These are phyloP conservation scores for Hippoglossus stenolepis DNA, from an alignment of 2,113 vertebrate species.

Conservation along the genomic window DNA sequence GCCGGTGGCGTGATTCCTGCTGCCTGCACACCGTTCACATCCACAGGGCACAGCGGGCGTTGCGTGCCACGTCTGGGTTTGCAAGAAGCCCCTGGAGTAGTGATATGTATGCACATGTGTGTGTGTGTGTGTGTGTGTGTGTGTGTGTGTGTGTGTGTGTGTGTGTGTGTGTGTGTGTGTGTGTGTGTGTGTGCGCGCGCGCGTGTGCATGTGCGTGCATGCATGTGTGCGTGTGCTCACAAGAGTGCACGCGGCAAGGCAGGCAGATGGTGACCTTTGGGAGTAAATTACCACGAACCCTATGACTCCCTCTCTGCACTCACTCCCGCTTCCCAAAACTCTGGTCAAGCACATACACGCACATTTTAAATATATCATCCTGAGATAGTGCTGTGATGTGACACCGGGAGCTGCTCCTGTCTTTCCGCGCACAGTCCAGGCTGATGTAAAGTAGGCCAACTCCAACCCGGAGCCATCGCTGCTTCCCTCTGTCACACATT, in stretches of 20 bases:
- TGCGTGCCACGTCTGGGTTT: conserved; percentile 29
- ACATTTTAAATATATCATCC: not conserved
- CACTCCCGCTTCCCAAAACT: not conserved
- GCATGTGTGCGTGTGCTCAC: conserved; percentile 12
- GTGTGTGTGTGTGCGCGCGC: not conserved
- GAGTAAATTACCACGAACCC: conserved; percentile 79
- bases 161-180: not conserved
- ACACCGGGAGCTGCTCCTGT: not conserved
- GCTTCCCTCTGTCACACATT: conserved; percentile 59
- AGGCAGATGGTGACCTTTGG: conserved; percentile 84
- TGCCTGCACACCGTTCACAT: conserved; percentile 26
- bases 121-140: not conserved
- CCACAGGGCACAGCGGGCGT: conserved; percentile 14
- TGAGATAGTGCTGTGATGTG: not conserved
- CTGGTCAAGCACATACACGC: not conserved
- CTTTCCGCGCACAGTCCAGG: conserved; percentile 44
- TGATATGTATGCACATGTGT: not conserved
- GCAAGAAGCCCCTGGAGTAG: conserved; percentile 20
- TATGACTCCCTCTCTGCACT: conserved; percentile 53
- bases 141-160: too few relatives aligned
- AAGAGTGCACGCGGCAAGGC: conserved; percentile 55
- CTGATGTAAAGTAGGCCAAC: conserved; percentile 75
- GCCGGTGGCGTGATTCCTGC: conserved; percentile 38
- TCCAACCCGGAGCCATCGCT: conserved; percentile 66
- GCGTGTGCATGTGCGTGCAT: not conserved